These are phyloP conservation scores for Tachina lurida DNA, from an alignment of 2,888 invertebrate species.

Conservation along the genomic window DNA sequence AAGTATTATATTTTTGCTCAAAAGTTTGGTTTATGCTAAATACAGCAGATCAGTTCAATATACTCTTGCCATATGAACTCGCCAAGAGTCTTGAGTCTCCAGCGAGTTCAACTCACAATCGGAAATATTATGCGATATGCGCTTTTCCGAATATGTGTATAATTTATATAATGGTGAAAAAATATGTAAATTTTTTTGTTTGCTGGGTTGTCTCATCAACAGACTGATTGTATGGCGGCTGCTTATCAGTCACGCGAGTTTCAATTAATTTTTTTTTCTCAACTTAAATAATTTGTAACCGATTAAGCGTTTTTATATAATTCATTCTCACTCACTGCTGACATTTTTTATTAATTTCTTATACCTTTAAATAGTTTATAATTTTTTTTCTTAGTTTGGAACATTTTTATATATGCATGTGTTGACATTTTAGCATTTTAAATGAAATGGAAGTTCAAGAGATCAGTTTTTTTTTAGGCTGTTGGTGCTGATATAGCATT, in stretches of 20 bases:
- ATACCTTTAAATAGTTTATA: neutral
- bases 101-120: no score
- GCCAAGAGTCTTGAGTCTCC: no score
- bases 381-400: constrained; percentile 11
- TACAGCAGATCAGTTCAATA: no score
- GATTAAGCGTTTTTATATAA: constrained; percentile 32
- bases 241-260: constrained; percentile 71
- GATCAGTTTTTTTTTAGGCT: no score
- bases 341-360: constrained; percentile 20
- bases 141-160: no score
- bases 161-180: no score
- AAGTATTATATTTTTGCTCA: no score
- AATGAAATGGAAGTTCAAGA: neutral
- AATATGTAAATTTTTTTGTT: neutral
- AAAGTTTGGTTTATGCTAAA: no score
- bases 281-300: constrained; percentile 5
- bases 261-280: constrained; percentile 21
- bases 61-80: no score
- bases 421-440: constrained; percentile 56
- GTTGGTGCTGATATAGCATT: no score
- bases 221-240: neutral
- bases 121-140: no score
- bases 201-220: constrained; percentile 4
- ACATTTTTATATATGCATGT: constrained; percentile 10
- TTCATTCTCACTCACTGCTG: constrained; percentile 6